phyloP scores from a whole-genome alignment of 92 coral and sea anemone species.

The Hydrozoanthus gracilis region DNA sequence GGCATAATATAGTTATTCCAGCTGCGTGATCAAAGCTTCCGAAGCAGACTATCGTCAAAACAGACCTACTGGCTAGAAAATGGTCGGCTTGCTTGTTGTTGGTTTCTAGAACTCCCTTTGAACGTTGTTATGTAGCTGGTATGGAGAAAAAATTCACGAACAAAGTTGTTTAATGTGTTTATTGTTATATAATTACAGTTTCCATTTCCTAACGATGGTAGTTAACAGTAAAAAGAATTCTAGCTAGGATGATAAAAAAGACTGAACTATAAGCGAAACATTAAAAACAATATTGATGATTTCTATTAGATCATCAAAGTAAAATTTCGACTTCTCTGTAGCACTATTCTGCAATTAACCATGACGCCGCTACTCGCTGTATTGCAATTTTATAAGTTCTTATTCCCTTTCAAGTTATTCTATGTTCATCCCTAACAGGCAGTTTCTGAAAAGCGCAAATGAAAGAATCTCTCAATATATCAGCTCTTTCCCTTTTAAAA shows the following conservation, averaged over 20 bases:
- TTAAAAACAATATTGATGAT: no score
- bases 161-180: no score
- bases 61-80: neutral
- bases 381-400: neutral
- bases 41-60: no score
- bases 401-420: neutral
- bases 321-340: no score
- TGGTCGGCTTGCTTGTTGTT: no score
- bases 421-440: slow-evolving; percentile 5
- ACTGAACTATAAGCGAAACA: slow-evolving; percentile 1
- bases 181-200: neutral
- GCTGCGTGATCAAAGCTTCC: neutral
- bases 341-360: neutral
- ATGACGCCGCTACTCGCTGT: neutral
- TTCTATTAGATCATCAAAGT: neutral
- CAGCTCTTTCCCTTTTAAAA: no score
- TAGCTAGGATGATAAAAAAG: neutral
- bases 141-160: neutral
- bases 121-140: neutral
- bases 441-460: neutral
- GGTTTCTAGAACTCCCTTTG: no score
- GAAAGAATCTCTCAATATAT: no score
- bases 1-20: neutral
- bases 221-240: neutral
- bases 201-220: slow-evolving; percentile 1